A percentile compares a stretch with the other conserved stretches of the same genome.
Evolutionary conservation across 2,113 vertebrate genomes (phyloP).

Genomic region (Rhagologus leucostigma): DNA sequence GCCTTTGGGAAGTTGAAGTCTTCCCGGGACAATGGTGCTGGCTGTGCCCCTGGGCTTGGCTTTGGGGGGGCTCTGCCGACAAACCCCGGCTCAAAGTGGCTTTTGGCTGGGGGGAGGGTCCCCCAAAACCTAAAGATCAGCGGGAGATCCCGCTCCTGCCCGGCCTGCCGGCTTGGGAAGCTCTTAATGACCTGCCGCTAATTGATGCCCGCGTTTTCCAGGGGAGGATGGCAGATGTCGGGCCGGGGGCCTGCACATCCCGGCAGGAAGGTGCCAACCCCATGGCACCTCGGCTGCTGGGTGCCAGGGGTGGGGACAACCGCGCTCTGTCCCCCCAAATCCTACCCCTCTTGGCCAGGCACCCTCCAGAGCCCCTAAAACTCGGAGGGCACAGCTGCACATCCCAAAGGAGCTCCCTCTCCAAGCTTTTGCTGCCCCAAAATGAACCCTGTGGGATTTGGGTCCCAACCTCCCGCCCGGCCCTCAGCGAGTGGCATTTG

Average conservation of each 20-base stretch:
- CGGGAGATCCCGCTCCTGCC: rapidly evolving
- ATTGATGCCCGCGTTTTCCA: not conserved
- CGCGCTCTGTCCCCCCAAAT: rapidly evolving
- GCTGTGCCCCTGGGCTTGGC: not conserved
- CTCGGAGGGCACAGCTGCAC: not conserved
- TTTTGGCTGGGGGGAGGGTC: not conserved
- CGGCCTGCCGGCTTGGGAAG: not conserved
- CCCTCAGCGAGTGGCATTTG: not conserved
- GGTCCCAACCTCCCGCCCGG: not conserved
- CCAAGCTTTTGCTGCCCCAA: not conserved
- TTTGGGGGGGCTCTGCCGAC: not conserved
- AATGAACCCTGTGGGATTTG: rapidly evolving
- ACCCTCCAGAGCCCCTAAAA: not conserved
- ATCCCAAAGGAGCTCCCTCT: not conserved
- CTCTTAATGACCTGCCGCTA: no score
- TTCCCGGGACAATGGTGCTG: not conserved
- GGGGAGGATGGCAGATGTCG: not conserved
- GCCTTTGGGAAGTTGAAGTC: not conserved
- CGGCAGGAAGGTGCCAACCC: not conserved
- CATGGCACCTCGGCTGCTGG: rapidly evolving
- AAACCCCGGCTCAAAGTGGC: rapidly evolving
- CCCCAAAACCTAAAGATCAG: not conserved
- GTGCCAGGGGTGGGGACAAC: not conserved
- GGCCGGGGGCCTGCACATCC: rapidly evolving
- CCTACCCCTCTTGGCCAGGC: rapidly evolving